A percentile compares a stretch with the other conserved stretches of the same genome.
Conservation (phyloP, 2,797 vertebrate species). For the Pseudochaenichthys georgianus region DNA sequence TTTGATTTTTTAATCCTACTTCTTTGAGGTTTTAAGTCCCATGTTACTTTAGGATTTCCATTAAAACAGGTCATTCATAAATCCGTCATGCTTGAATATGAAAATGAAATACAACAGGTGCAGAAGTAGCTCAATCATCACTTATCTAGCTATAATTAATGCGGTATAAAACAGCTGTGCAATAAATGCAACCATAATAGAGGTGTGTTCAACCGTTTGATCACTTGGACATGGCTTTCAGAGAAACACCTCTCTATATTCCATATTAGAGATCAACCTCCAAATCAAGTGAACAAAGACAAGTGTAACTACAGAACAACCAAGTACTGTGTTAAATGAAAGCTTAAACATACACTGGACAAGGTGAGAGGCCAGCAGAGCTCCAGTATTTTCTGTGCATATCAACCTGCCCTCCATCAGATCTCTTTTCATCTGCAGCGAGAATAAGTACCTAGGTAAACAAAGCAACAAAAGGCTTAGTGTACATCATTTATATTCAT, state of each 20-base stretch:
- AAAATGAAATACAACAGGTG: too few species aligned
- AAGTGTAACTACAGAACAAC: not conserved
- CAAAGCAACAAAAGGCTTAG: slow-evolving; percentile 22
- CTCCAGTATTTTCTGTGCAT: slow-evolving; percentile 92
- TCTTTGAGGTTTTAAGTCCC: too few species aligned
- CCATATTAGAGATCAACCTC: not conserved
- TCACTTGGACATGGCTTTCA: not conserved
- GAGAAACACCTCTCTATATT: too few species aligned
- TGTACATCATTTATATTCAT: slow-evolving; percentile 19
- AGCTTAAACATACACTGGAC: slow-evolving; percentile 90
- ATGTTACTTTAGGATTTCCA: not conserved
- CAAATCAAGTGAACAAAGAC: not conserved
- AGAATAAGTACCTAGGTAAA: slow-evolving; percentile 92
- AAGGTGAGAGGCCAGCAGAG: slow-evolving; percentile 92
- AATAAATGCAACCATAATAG: not conserved
- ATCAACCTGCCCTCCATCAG: slow-evolving; percentile 89
- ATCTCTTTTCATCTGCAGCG: slow-evolving; percentile 96
- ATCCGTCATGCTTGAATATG: not conserved
- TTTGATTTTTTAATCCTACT: too few species aligned
- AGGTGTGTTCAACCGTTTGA: not conserved
- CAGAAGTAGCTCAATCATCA: not conserved
- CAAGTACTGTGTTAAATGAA: not conserved
- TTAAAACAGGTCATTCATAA: not conserved
- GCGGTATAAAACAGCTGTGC: not conserved
- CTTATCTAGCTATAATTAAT: not conserved